Evolutionary conservation across 2,113 vertebrate genomes (phyloP).

Genomic region (Pollachius pollachius): DNA sequence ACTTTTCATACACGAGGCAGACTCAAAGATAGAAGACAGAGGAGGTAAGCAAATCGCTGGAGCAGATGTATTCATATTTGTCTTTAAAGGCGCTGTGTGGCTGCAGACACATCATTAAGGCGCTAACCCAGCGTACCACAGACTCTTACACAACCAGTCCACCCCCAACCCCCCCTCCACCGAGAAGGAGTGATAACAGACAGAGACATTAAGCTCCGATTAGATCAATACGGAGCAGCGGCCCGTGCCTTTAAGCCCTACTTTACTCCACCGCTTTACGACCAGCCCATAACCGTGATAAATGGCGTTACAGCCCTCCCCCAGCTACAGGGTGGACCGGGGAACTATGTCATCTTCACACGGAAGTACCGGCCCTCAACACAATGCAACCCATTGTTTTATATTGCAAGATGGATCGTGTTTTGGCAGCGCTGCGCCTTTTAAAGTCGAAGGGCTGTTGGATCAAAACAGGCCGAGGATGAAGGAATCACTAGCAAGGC

Average conservation of each 20-base stretch:
- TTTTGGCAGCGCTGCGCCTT: not conserved
- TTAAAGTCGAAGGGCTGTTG: too few relatives aligned
- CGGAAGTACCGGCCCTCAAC: too few relatives aligned
- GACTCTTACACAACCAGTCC: conserved; percentile 52
- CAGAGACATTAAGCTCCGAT: conserved; percentile 61
- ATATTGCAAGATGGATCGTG: too few relatives aligned
- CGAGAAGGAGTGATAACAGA: conserved; percentile 33
- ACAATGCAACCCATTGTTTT: too few relatives aligned
- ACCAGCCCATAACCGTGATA: conserved; percentile 47
- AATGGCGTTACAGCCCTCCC: conserved; percentile 2
- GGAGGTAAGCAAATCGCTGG: too few relatives aligned
- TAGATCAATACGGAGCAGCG: conserved; percentile 60
- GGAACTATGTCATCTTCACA: not conserved
- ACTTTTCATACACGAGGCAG: too few relatives aligned
- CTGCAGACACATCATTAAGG: conserved; percentile 36
- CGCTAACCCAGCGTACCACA: conserved; percentile 56
- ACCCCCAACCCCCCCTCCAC: too few relatives aligned
- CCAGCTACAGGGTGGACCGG: too few relatives aligned
- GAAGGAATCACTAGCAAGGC: not conserved
- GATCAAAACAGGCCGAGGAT: not conserved
- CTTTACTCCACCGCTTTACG: conserved; percentile 56
- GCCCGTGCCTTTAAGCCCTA: conserved; percentile 46
- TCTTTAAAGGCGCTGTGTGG: too few relatives aligned
- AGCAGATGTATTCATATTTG: too few relatives aligned
- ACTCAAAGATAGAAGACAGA: too few relatives aligned